Evolutionary conservation across 1,140 invertebrate genomes (phyloP).

Genomic region (Cyclina sinensis): DNA sequence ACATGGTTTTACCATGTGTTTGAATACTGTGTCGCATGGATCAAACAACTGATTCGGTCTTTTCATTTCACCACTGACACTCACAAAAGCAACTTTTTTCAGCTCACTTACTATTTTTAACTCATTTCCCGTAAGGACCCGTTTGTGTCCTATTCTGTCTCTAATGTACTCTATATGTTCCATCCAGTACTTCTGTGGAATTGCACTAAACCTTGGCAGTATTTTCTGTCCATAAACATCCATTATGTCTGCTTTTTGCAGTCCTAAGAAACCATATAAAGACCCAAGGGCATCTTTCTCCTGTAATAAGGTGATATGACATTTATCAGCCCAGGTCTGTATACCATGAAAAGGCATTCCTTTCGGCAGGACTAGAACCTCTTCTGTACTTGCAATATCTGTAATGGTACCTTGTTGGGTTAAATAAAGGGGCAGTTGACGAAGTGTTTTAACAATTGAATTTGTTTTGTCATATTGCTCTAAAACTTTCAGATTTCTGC

Average conservation of each 20-base stretch:
- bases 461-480: background rate
- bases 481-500: background rate
- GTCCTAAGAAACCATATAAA: conserved; percentile 9
- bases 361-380: conserved; percentile 24
- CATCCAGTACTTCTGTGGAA: background rate
- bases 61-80: background rate
- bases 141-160: background rate
- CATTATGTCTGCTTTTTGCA: background rate
- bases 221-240: conserved; percentile 25
- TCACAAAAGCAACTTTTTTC: conserved; percentile 15
- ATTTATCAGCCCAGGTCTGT: background rate
- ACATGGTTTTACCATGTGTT: background rate
- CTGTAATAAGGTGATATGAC: conserved; percentile 10
- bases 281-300: background rate
- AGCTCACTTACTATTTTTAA: background rate
- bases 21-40: background rate
- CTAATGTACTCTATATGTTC: conserved; percentile 28
- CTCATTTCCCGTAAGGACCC: background rate
- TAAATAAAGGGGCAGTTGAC: conserved; percentile 23
- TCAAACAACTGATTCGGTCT: conserved; percentile 10
- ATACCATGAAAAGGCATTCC: conserved; percentile 47
- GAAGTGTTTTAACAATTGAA: background rate
- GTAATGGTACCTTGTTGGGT: conserved; percentile 21
- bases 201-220: background rate
- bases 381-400: background rate